Conservation (phyloP, 2,797 vertebrate species). For the Tapera naevia region DNA sequence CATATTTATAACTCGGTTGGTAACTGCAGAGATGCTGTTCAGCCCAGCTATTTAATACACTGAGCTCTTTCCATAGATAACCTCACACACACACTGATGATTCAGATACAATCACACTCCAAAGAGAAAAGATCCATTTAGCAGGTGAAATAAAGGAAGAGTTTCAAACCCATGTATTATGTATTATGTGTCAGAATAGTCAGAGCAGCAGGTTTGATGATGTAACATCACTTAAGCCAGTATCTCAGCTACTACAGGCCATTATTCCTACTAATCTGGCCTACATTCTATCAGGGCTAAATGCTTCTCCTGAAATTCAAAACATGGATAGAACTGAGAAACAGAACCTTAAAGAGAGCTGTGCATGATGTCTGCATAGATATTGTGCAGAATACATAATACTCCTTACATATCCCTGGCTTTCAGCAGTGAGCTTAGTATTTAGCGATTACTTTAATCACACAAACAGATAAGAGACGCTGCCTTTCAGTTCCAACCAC, state of each 20-base stretch:
- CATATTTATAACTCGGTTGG: background rate
- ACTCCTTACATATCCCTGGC: background rate
- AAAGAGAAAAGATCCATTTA: background rate
- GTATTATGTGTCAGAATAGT: background rate
- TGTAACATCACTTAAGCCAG: background rate
- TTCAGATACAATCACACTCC: background rate
- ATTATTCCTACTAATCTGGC: background rate
- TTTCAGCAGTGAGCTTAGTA: background rate
- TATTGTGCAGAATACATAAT: background rate
- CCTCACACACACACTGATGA: background rate
- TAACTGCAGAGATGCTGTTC: background rate
- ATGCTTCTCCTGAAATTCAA: background rate
- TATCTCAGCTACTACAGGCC: background rate
- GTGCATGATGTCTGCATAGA: background rate
- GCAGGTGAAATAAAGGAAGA: background rate
- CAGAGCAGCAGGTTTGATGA: background rate
- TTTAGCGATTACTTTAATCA: background rate
- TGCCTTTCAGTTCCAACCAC: background rate
- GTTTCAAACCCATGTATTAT: background rate
- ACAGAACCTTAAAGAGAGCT: background rate
- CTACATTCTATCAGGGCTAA: background rate
- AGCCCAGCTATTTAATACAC: background rate
- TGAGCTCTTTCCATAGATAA: background rate
- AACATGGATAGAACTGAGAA: background rate
- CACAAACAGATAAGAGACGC: background rate